Conservation (phyloP, 2,113 vertebrate genomes). For the Bostrychus sinensis region DNA sequence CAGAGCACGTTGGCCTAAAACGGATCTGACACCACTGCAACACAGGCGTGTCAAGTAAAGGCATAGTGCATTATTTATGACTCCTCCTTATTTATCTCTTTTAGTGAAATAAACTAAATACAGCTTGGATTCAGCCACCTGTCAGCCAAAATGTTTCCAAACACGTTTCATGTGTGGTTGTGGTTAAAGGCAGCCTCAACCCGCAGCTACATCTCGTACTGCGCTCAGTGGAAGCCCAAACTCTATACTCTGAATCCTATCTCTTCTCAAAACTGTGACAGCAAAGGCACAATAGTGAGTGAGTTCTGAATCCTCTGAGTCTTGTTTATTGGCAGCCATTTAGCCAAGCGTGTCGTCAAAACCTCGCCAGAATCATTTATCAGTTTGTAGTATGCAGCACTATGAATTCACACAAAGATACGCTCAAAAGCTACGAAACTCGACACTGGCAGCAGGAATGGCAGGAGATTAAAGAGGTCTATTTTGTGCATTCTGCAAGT, state of each 20-base stretch:
- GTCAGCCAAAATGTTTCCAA: slow-evolving; percentile 10
- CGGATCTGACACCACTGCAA: slow-evolving; percentile 9
- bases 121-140: slow-evolving; percentile 14
- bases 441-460: slow-evolving; percentile 27
- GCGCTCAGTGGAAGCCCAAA: slow-evolving; percentile 35
- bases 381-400: slow-evolving; percentile 19
- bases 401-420: slow-evolving; percentile 31
- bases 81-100: neutral
- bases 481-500: slow-evolving; percentile 14
- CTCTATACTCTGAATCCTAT: slow-evolving; percentile 19
- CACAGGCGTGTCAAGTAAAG: slow-evolving; percentile 17
- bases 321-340: slow-evolving; percentile 56
- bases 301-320: slow-evolving; percentile 42
- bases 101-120: slow-evolving; percentile 6
- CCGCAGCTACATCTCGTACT: slow-evolving; percentile 7
- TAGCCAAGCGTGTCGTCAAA: slow-evolving; percentile 48
- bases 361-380: slow-evolving; percentile 50
- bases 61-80: slow-evolving; percentile 27
- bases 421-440: slow-evolving; percentile 15
- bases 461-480: slow-evolving; percentile 43
- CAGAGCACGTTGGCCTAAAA: slow-evolving; percentile 11
- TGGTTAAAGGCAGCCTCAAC: slow-evolving; percentile 19
- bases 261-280: slow-evolving; percentile 45
- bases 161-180: slow-evolving; percentile 19
- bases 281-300: slow-evolving; percentile 39